Base-by-base conservation (phyloP, 2,113 vertebrate genomes). In the Mungos mungo region DNA sequence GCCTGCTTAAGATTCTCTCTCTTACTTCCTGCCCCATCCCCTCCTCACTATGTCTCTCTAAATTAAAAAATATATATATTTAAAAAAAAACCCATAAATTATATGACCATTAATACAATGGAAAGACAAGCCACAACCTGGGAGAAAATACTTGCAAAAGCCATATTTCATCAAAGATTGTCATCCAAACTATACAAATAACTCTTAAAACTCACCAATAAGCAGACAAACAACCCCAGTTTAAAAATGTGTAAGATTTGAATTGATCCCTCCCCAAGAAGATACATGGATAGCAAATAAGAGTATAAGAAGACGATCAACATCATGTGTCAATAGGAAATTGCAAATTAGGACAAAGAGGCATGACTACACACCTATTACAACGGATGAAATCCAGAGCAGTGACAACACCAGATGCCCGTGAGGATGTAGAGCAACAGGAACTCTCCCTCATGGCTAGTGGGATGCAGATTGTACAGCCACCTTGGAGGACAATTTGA, bases 141-240 rank as follows among this genome's bases (percentile, higher is more conserved):
- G 31, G n/a, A 84, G 25, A 66, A 90, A 54, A 81, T 69, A 76
- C 60, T 96, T 86, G 38, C 47, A 68, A 68, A 76, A 27, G 27
- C 27, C 63, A 5, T 57, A 71, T 45, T 54, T 88, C 41, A 93
- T 90, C 47, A 88, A 38, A 5, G 33, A 54, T 71, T 82, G 4
- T 54, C 66, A 35, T 31, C 41, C 35, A 83, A 93, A 65, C 2
- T 77, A 80, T 14, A 83, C 7, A 23, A 69, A 88, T 9, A 83
- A 66, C 69, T 71, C 76, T 83, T 93, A 79, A 95, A 83, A 79
- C 41, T 90, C 69, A 97, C 57, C 16, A 90, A 35, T 57, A 84
- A 83, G 23, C 16, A n/a, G n/a, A n/a, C n/a, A 25, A 93, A 63
- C 60, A 90, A 25, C n/a, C 2, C 5, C 9, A n/a, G 83, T 79